Evolutionary conservation across 30 jellyfish, hydroid and myxozoan species (phyloP), one percentile per base, ranked within the genome.

Genomic region (Chrysaora quinquecirrha): DNA sequence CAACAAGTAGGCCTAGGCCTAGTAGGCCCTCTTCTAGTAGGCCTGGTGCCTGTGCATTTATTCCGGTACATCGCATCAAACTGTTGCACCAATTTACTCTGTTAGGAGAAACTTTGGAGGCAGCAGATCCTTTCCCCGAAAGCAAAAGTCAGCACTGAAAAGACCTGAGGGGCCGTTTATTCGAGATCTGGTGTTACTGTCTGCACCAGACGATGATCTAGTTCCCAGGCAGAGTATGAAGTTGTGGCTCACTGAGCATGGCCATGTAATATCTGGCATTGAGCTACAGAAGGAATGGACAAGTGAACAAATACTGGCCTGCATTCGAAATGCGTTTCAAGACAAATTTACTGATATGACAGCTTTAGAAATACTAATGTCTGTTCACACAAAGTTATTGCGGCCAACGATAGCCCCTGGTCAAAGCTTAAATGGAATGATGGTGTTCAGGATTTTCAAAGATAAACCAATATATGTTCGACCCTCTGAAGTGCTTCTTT

Each of bases 341-440:
- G 23, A 16, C 19, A 70, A 19, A 33, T 21, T 70, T 33, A 27
- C 65, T 11, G 82, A 35, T 0, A n/a, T n/a, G 1, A 6, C 31
- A 16, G 67, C 21, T 1, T 1, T 70, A 0, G 35, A 34, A 70
- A 23, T 70, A 32, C 66, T 70, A 47, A 50, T 50, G 54, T 35
- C 82, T 1, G 82, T 70, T 35, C 82, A 70, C 47, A 32, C 66
- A 0, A 70, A 70, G 29, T 35, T 70, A 30, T 29, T 70, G 65
- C 67, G 35, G 1, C 69, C 82, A 19, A 70, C 32, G 1, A 34
- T 70, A 16, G 67, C 82, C 34, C 66, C 82, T 32, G 82, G 82
- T 6, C 82, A 70, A 48, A 6, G 6, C 14, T 48, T 70, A 16
- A 27, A 38, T 70, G 82, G 82, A 14, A 21, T 70, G 22, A 50